Evolutionary conservation across 2,797 vertebrate species (phyloP).

Genomic region (Chromobotia macracanthus): DNA sequence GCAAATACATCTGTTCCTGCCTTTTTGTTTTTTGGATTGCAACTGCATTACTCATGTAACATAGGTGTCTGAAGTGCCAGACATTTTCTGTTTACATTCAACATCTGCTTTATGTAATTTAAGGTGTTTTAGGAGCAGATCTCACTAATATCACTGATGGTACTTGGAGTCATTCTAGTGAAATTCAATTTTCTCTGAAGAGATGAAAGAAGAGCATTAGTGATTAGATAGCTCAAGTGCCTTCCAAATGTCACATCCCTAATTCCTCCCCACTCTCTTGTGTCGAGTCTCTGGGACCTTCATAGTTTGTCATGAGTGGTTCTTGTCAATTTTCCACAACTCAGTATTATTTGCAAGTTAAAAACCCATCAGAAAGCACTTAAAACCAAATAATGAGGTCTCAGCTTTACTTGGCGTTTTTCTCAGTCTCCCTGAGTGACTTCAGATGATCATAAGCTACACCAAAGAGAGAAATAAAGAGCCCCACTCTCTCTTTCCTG

Average conservation of each 20-base stretch:
- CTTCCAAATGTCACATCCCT: not conserved
- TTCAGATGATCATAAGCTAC: constrained; percentile 30
- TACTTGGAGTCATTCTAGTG: not conserved
- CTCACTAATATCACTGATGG: not conserved
- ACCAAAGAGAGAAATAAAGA: constrained; percentile 5
- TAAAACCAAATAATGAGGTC: constrained; percentile 26
- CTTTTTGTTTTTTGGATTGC: not conserved
- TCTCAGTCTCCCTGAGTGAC: constrained; percentile 15
- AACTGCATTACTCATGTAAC: not conserved
- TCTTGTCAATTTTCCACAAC: constrained; percentile 16
- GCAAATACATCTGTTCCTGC: not conserved
- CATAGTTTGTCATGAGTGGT: constrained; percentile 15
- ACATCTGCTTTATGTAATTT: not conserved
- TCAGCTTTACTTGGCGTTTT: constrained; percentile 8
- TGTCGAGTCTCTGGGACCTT: constrained; percentile 1
- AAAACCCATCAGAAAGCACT: constrained; percentile 17
- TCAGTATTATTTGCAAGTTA: constrained; percentile 22
- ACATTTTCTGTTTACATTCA: constrained; percentile 1
- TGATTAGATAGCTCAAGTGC: not conserved
- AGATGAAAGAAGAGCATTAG: constrained; percentile 5
- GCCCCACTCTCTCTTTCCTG: not conserved
- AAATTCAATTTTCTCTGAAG: not conserved
- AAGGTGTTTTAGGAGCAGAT: not conserved
- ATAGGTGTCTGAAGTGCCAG: not conserved
- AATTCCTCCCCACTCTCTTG: constrained; percentile 18